Base-by-base conservation (phyloP, 2,797 vertebrate species). In the Pterois miles region DNA sequence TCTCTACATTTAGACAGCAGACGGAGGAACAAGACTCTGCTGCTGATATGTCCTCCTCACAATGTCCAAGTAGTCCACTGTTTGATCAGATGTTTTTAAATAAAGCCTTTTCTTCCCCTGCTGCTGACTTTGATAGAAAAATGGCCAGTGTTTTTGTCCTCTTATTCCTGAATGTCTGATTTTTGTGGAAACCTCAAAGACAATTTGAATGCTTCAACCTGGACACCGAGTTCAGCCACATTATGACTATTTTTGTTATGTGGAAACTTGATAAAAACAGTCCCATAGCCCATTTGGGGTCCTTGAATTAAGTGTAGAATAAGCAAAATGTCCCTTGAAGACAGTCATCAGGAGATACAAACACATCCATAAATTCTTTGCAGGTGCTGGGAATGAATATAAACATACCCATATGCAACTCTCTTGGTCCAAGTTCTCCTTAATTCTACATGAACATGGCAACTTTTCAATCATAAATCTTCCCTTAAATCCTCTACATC, bases 71-170 rank as follows among this genome's bases (percentile, higher is more conserved):
- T n/a, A 63, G 46, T 59, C 74, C 67, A 63, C 63, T 81, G 50
- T 85, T 83, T 77, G 66, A 58, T 23, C 31, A 48, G 83, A 77
- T 82, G 74, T 84, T 81, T 75, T 79, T 72, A 88, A 90, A 82
- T 86, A 52, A 31, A 33, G 27, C 6, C 52, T 65, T 46, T 71
- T 76, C 7, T 57, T 43, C 33, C 33, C 62, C 70, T 65, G 36
- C 71, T 65, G 67, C 78, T 91, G 84, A 88, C 84, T 89, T 90
- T n/a, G n/a, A n/a, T n/a, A n/a, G n/a, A n/a, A n/a, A n/a, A n/a
- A n/a, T n/a, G n/a, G n/a, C n/a, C n/a, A n/a, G n/a, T n/a, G n/a
- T n/a, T n/a, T n/a, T n/a, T n/a, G n/a, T 7, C 8, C 3, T 20
- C 20, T 12, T 52, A 12, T 23, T 33, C 7, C 3, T 38, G 31